Evolutionary conservation across 2,797 vertebrate genomes (phyloP).

Genomic region (Semotilus atromaculatus): DNA sequence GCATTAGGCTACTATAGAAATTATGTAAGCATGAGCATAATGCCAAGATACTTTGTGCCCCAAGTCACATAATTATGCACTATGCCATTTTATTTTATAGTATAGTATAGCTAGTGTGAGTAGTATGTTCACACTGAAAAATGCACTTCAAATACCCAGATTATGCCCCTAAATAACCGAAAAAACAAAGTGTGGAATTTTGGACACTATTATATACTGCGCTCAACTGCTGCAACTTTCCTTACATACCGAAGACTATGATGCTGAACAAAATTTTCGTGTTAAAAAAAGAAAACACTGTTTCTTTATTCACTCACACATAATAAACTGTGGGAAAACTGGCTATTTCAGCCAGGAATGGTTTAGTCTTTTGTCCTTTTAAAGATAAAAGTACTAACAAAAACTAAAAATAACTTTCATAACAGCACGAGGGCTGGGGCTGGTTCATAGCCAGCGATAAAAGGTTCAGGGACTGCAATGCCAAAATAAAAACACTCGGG

Average conservation of each 20-base stretch:
- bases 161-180: neutral
- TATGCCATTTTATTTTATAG: neutral
- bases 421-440: neutral
- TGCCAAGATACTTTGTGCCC: neutral
- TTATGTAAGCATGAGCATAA: neutral
- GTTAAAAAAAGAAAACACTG: neutral
- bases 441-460: slow-evolving; percentile 3
- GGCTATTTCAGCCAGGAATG: slow-evolving; percentile 1
- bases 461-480: neutral
- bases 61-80: neutral
- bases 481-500: neutral
- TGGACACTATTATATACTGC: no score
- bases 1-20: neutral
- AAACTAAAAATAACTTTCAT: slow-evolving; percentile 29
- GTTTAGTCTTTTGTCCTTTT: slow-evolving; percentile 12
- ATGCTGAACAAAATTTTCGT: neutral
- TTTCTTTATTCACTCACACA: neutral
- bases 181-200: neutral
- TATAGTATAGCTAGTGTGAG: neutral
- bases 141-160: neutral
- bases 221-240: no score
- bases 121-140: neutral
- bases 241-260: neutral
- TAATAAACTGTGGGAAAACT: slow-evolving; percentile 8
- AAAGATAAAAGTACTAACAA: slow-evolving; percentile 1